Evolutionary conservation across 2,797 vertebrate species (phyloP).

Genomic region (Microcaecilia unicolor): DNA sequence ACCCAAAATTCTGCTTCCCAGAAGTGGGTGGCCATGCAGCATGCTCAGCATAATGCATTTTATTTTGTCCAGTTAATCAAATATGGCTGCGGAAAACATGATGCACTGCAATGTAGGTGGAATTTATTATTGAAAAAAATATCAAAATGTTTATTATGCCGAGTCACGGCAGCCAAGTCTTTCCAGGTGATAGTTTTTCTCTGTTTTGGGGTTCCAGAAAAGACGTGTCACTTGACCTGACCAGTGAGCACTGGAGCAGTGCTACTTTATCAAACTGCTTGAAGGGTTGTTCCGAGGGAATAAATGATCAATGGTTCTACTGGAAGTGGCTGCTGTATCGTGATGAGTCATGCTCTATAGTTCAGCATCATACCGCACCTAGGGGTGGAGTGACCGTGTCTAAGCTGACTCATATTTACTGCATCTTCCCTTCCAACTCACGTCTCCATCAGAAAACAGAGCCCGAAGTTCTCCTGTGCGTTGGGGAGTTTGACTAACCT

Average conservation of each 20-base stretch:
- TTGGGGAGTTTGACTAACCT: too few species aligned
- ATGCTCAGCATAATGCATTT: too few species aligned
- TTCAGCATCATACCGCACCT: not conserved
- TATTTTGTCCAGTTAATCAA: not conserved
- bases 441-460: too few species aligned
- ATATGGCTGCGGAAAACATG: not conserved
- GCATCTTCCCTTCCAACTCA: too few species aligned
- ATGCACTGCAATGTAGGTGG: not conserved
- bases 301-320: slow-evolving; percentile 27
- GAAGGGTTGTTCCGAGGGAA: slow-evolving; percentile 16
- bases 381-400: slow-evolving; percentile 2
- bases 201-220: not conserved
- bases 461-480: too few species aligned
- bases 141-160: not conserved
- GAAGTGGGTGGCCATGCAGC: not conserved
- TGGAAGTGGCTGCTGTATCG: slow-evolving; percentile 17
- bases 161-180: too few species aligned
- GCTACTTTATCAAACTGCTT: not conserved
- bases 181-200: too few species aligned
- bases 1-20: not conserved
- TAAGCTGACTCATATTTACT: slow-evolving; percentile 32
- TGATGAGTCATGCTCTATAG: slow-evolving; percentile 6
- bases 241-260: not conserved
- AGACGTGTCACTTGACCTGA: too few species aligned
- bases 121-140: not conserved